Evolutionary conservation across 2,888 invertebrate species (phyloP).

Genomic region (Orthonychiurus folsomi): DNA sequence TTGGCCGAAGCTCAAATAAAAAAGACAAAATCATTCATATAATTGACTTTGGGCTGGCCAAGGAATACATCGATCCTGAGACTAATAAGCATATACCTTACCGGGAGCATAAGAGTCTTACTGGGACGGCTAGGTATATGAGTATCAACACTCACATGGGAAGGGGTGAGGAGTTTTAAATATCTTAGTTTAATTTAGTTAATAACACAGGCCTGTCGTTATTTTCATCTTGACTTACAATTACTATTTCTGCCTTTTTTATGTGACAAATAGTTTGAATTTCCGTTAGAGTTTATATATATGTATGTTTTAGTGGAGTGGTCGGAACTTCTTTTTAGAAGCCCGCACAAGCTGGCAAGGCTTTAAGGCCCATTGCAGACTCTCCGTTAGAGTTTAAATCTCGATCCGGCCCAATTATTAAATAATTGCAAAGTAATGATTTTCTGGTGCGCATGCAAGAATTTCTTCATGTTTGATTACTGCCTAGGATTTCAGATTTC

Average conservation of each 20-base stretch:
- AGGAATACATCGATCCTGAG: conserved; percentile 99
- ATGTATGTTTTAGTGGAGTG: no score
- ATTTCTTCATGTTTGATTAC: no score
- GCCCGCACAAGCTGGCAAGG: no score
- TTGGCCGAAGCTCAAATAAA: conserved; percentile 93
- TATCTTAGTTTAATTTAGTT: no score
- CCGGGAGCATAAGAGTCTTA: conserved; percentile 99
- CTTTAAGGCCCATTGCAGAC: no score
- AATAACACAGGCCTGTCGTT: not conserved
- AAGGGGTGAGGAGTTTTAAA: conserved; percentile 57
- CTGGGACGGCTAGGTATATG: conserved; percentile 99
- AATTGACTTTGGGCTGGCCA: conserved; percentile 99
- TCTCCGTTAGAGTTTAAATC: no score
- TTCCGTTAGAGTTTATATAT: no score
- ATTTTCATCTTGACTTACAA: not conserved
- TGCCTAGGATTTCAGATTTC: no score
- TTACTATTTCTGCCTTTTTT: not conserved
- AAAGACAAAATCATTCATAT: conserved; percentile 99
- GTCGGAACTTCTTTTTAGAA: no score
- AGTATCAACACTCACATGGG: conserved; percentile 99
- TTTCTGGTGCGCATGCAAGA: no score
- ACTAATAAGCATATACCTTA: conserved; percentile 99
- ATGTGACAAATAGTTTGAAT: not conserved
- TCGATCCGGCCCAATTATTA: no score
- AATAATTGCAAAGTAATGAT: no score